A percentile compares a stretch with the other conserved stretches of the same genome.
Conservation (phyloP, 2,113 vertebrate species). For the Centropus unirufus region DNA sequence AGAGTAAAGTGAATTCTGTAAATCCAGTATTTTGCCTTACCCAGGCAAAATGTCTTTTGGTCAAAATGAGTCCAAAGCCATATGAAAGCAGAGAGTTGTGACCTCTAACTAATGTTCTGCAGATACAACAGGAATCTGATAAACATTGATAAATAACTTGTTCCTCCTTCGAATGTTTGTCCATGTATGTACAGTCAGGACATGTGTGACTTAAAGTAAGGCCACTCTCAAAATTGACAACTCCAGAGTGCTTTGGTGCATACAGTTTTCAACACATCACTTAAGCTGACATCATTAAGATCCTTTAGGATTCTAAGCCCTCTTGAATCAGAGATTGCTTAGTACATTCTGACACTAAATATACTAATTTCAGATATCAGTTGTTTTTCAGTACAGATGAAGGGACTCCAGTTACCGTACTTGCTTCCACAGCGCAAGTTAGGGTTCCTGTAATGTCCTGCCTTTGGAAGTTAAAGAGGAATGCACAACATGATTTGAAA, state of each 20-base stretch:
- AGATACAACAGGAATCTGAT: background rate
- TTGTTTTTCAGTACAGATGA: background rate
- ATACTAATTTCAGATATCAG: background rate
- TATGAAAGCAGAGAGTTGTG: background rate
- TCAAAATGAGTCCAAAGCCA: background rate
- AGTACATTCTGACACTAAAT: background rate
- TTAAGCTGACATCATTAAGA: background rate
- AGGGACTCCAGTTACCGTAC: background rate
- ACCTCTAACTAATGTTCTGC: background rate
- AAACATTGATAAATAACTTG: background rate
- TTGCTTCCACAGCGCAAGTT: background rate
- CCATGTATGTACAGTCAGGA: background rate
- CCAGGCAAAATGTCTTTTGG: background rate
- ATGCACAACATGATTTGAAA: background rate
- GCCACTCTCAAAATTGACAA: background rate
- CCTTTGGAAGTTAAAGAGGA: background rate
- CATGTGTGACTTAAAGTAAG: background rate
- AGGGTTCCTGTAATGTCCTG: background rate
- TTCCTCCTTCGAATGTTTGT: background rate
- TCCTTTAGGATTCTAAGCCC: background rate
- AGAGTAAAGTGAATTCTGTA: background rate
- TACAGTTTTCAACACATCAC: background rate
- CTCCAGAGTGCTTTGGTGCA: background rate
- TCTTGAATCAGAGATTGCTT: background rate
- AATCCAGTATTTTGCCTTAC: background rate